Evolutionary conservation across 2,888 invertebrate genomes (phyloP).

Genomic region (Plebejus melissa): DNA sequence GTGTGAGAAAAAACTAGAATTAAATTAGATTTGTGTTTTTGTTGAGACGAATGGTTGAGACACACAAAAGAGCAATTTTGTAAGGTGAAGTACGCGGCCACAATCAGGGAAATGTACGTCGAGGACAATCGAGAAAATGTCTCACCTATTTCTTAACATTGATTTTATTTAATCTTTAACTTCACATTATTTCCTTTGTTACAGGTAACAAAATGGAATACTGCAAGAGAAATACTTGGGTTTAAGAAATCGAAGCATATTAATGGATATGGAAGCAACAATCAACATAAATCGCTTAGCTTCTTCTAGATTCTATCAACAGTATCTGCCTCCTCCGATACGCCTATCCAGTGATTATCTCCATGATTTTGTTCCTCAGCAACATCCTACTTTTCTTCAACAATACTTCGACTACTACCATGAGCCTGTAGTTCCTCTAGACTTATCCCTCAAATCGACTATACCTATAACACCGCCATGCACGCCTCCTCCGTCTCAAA

Average conservation of each 20-base stretch:
- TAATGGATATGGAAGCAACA: slow-evolving; percentile 64
- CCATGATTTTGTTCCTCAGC: slow-evolving; percentile 66
- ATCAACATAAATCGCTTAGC: slow-evolving; percentile 64
- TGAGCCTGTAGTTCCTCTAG: slow-evolving; percentile 83
- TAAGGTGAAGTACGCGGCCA: slow-evolving; percentile 43
- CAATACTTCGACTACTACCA: slow-evolving; percentile 80
- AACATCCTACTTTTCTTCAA: slow-evolving; percentile 69
- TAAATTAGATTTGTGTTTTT: neutral
- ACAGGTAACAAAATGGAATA: slow-evolving; percentile 40
- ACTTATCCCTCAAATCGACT: slow-evolving; percentile 85
- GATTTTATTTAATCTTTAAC: slow-evolving; percentile 25
- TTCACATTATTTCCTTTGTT: slow-evolving; percentile 42
- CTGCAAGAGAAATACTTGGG: slow-evolving; percentile 27
- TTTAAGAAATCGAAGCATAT: slow-evolving; percentile 13
- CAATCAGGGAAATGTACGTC: slow-evolving; percentile 67
- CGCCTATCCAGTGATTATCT: slow-evolving; percentile 64
- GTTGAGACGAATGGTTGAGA: neutral
- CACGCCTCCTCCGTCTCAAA: slow-evolving; percentile 84
- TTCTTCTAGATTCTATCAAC: slow-evolving; percentile 66
- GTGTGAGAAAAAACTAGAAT: neutral
- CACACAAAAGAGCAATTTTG: slow-evolving; percentile 41
- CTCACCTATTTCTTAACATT: slow-evolving; percentile 35
- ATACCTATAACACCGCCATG: slow-evolving; percentile 88
- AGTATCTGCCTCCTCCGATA: slow-evolving; percentile 63
- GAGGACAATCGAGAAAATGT: slow-evolving; percentile 48